Percentiles rank a stretch among this genome's conserved stretches.
These are phyloP conservation scores for Ypsolopha scabrella DNA, from an alignment of 2,888 invertebrate species.

Conservation along the genomic window DNA sequence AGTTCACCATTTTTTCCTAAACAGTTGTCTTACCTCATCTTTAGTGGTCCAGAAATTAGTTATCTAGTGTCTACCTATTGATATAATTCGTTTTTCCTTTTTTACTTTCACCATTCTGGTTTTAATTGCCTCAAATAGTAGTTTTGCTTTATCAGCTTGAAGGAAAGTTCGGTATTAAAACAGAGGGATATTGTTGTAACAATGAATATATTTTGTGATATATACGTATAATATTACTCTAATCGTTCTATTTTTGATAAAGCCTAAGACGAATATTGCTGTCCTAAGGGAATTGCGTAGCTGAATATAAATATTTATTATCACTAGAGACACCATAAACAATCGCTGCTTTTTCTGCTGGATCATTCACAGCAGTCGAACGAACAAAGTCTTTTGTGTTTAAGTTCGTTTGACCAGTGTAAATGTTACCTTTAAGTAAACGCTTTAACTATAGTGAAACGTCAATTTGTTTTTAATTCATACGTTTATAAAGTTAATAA, in stretches of 20 bases:
- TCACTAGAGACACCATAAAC: slow-evolving; percentile 12
- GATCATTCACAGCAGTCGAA: background rate
- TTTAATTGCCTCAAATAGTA: no score
- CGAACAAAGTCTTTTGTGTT: background rate
- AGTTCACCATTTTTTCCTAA: no score
- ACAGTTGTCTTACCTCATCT: slow-evolving; percentile 43
- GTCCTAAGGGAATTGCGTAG: slow-evolving; percentile 55
- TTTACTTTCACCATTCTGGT: no score
- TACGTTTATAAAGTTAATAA: background rate
- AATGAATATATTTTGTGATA: slow-evolving; percentile 70
- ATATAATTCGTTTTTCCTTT: no score
- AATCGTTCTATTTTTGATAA: slow-evolving; percentile 70
- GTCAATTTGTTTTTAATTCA: background rate
- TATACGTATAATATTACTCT: slow-evolving; percentile 44
- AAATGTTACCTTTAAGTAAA: background rate
- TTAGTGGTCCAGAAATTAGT: slow-evolving; percentile 49
- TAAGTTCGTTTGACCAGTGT: background rate
- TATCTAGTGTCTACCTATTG: background rate
- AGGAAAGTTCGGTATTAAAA: slow-evolving; percentile 43
- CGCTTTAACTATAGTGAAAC: background rate
- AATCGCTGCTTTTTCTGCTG: slow-evolving; percentile 20
- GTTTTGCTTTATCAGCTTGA: background rate
- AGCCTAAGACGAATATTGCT: slow-evolving; percentile 58
- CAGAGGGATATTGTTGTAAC: slow-evolving; percentile 48
- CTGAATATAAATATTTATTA: slow-evolving; percentile 21